Evolutionary conservation across 2,888 invertebrate genomes (phyloP).

Genomic region (Pristionchus mayeri): DNA sequence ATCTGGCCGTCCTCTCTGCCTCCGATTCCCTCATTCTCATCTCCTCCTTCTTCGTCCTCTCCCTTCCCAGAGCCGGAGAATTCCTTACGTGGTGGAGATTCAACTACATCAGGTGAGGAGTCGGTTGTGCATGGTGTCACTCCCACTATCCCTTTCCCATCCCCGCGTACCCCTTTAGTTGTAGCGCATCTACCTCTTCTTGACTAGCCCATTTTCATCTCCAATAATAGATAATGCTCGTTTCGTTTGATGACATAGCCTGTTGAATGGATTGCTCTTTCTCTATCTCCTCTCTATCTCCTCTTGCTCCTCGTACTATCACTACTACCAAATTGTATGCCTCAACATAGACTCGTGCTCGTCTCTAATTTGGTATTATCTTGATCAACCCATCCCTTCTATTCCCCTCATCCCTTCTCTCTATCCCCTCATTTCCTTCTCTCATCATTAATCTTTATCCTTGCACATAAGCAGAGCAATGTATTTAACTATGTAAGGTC

Average conservation of each 20-base stretch:
- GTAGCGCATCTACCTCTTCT: not conserved
- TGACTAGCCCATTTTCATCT: not conserved
- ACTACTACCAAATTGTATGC: constrained; percentile 17
- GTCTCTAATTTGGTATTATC: not conserved
- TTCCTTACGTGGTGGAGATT: constrained; percentile 65
- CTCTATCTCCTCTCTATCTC: not conserved
- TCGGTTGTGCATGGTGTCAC: no score
- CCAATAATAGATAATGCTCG: not conserved
- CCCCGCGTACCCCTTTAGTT: not conserved
- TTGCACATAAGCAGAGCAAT: not conserved
- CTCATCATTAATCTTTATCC: not conserved
- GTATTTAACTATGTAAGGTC: not conserved
- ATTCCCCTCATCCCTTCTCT: not conserved
- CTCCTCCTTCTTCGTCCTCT: constrained; percentile 71
- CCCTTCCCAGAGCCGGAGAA: constrained; percentile 71
- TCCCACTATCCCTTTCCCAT: no score
- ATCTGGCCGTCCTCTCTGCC: constrained; percentile 69
- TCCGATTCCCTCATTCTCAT: constrained; percentile 71
- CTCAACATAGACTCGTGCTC: not conserved
- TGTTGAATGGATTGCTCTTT: not conserved
- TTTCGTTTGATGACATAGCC: constrained; percentile 5
- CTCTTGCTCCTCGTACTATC: not conserved
- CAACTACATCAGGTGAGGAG: constrained; percentile 69
- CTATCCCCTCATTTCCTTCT: not conserved
- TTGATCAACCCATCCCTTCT: not conserved